These are phyloP conservation scores for Harpalus rufipes DNA, from an alignment of 2,888 invertebrate species.

Conservation along the genomic window DNA sequence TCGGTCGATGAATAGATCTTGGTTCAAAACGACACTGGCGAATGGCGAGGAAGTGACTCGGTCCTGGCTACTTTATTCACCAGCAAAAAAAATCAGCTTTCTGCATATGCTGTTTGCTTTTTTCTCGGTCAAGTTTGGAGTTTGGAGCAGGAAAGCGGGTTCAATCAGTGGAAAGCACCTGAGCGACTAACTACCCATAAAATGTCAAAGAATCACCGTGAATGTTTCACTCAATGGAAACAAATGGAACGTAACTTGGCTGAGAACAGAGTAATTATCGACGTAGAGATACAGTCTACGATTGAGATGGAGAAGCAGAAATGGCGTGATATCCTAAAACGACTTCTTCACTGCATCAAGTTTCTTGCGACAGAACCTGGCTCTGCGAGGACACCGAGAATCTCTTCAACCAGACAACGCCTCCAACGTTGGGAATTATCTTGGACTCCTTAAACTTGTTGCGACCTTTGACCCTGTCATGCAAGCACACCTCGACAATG, in stretches of 20 bases:
- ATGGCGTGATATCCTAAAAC: slow-evolving; percentile 48
- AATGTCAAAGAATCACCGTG: slow-evolving; percentile 32
- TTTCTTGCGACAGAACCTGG: slow-evolving; percentile 62
- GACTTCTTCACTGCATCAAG: slow-evolving; percentile 54
- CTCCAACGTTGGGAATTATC: slow-evolving; percentile 43
- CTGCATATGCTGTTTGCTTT: slow-evolving; percentile 42
- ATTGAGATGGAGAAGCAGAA: slow-evolving; percentile 26
- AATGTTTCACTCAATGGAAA: slow-evolving; percentile 41
- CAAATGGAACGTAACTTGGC: slow-evolving; percentile 23
- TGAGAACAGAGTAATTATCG: slow-evolving; percentile 41
- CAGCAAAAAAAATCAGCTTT: slow-evolving; percentile 3
- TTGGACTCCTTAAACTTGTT: slow-evolving; percentile 45
- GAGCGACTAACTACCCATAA: slow-evolving; percentile 9
- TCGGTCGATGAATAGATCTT: no score
- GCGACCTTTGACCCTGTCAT: no score
- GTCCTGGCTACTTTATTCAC: slow-evolving; percentile 2
- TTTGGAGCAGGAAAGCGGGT: slow-evolving; percentile 42
- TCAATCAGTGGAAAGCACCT: slow-evolving; percentile 38
- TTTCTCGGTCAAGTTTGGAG: slow-evolving; percentile 4
- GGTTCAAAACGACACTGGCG: no score
- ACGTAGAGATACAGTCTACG: slow-evolving; percentile 2
- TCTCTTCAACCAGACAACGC: slow-evolving; percentile 35
- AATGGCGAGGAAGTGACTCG: no score
- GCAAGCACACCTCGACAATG: no score
- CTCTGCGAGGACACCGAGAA: slow-evolving; percentile 57